These are phyloP conservation scores for Sebastes nivosus DNA, from an alignment of 2,797 vertebrate genomes.

Conservation along the genomic window DNA sequence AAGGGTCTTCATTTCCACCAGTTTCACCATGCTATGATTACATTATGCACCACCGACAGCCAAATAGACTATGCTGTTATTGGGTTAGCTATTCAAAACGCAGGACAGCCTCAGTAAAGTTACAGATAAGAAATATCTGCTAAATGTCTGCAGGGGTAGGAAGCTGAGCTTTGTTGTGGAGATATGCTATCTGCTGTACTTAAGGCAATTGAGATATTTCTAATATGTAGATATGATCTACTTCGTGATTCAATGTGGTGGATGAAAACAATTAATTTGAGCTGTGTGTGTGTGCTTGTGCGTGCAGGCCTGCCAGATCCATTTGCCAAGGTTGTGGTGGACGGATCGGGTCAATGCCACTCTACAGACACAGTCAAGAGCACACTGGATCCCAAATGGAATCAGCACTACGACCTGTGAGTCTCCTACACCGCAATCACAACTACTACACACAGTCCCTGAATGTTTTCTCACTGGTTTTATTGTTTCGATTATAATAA, in stretches of 20 bases:
- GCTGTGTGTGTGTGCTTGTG: conserved; percentile 10
- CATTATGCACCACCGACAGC: background rate
- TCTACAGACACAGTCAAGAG: conserved; percentile 99
- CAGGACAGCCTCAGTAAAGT: background rate
- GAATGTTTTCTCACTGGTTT: background rate
- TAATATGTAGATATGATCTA: background rate
- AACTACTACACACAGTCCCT: background rate
- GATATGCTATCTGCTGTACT: background rate
- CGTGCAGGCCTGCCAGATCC: conserved; percentile 93
- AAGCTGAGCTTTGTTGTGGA: background rate
- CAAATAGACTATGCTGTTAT: background rate
- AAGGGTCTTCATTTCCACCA: background rate
- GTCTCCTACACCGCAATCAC: conserved; percentile 55
- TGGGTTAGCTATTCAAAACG: conserved; percentile 4
- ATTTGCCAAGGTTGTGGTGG: conserved; percentile 97
- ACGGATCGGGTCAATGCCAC: conserved; percentile 98
- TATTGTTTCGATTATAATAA: background rate
- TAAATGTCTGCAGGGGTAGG: background rate
- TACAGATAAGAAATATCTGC: background rate
- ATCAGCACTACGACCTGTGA: conserved; percentile 99
- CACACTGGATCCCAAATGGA: conserved; percentile 99
- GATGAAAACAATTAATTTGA: background rate
- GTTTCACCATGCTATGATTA: background rate
- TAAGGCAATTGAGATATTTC: background rate
- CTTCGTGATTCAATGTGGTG: background rate